phyloP scores from a whole-genome alignment of 1,140 invertebrate genomes.

The Ptiloglossa arizonensis region DNA sequence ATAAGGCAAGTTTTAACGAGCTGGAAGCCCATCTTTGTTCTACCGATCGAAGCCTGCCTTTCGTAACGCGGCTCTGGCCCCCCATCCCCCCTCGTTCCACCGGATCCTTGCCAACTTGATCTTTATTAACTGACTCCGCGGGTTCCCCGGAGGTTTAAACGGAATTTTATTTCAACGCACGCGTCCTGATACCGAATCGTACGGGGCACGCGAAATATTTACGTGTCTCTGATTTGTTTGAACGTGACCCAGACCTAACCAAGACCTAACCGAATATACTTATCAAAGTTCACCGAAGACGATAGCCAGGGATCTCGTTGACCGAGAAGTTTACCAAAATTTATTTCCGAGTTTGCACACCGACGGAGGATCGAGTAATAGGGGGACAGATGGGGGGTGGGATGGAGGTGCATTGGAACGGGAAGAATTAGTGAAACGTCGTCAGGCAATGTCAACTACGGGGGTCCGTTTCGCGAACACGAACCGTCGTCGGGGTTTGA shows the following conservation, averaged over 20 bases:
- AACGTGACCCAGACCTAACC: no score
- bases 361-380: no score
- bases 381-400: no score
- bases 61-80: conserved; percentile 25
- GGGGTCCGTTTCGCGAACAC: not conserved
- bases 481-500: conserved; percentile 24
- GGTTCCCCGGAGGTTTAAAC: not conserved
- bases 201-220: conserved; percentile 42
- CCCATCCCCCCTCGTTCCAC: no score
- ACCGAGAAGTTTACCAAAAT: conserved; percentile 19
- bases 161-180: conserved; percentile 14
- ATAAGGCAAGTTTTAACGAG: conserved; percentile 80
- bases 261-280: conserved; percentile 20
- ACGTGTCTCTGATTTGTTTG: conserved; percentile 10
- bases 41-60: conserved; percentile 44
- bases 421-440: conserved; percentile 27
- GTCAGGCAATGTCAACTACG: not conserved
- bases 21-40: conserved; percentile 60
- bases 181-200: conserved; percentile 18
- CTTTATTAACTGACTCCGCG: conserved; percentile 35
- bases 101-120: conserved; percentile 9
- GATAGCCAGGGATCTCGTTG: not conserved
- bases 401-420: no score
- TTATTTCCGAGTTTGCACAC: conserved; percentile 15
- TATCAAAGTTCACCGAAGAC: conserved; percentile 14